These are phyloP conservation scores for Chaenocephalus aceratus DNA, from an alignment of 2,113 vertebrate genomes.

Conservation along the genomic window DNA sequence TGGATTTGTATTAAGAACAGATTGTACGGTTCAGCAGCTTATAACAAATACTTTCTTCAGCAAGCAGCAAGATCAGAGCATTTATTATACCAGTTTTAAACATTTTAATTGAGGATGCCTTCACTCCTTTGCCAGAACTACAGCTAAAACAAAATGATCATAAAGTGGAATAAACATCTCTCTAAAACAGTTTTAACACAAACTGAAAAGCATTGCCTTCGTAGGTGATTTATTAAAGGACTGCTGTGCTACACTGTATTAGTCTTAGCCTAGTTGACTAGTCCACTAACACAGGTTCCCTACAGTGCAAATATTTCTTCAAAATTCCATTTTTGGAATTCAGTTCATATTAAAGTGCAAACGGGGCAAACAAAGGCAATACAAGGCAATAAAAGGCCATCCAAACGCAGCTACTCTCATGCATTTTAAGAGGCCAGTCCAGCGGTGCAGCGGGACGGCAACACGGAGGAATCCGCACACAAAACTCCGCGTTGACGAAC, in stretches of 20 bases:
- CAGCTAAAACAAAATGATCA: too few relatives aligned
- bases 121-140: too few relatives aligned
- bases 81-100: neutral
- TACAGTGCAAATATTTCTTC: neutral
- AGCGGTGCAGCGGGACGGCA: too few relatives aligned
- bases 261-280: too few relatives aligned
- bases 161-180: neutral
- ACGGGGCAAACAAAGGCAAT: too few relatives aligned
- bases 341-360: too few relatives aligned
- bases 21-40: neutral
- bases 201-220: neutral
- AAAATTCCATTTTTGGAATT: neutral
- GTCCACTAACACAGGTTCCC: neutral
- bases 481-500: too few relatives aligned
- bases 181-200: neutral
- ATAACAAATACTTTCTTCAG: neutral
- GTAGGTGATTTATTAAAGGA: neutral
- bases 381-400: too few relatives aligned
- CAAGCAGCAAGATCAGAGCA: neutral
- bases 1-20: neutral
- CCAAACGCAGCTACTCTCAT: too few relatives aligned
- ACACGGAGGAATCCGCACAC: too few relatives aligned
- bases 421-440: too few relatives aligned
- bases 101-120: neutral
- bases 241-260: too few relatives aligned